Base-by-base conservation (phyloP, 2,888 invertebrate genomes). In the Drosophila neoperkinsi region DNA sequence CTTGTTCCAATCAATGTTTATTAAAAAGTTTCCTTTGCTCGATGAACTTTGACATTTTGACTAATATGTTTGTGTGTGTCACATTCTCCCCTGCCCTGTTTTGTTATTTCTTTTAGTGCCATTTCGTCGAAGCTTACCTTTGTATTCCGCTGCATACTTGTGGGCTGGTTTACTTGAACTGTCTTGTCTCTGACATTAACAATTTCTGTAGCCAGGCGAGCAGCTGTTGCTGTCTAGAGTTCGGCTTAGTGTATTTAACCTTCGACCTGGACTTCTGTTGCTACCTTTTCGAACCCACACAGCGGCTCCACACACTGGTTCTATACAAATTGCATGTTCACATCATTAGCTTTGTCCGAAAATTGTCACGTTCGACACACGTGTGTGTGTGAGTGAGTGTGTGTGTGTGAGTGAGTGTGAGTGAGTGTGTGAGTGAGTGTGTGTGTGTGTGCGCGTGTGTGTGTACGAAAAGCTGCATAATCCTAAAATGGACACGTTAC, bases 331-430 rank as follows among this genome's bases (percentile, higher is more conserved):
- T 83, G 83, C 81, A 66, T 74, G 84, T 74, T 80, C 83, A 77
- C 86, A 83, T 85, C 86, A 83, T 82, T 83, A 82, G 83, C 83
- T 83, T 85, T 85, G 83, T 82, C 86, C 82, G 86, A 84, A 86
- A 81, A 83, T 81, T 81, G 87, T 83, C 82, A 83, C 82, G 87
- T 83, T 83, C 81, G 69, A 61, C 64, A 78, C 84, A 59, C 59
- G 31, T 34, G 43, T 38, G 41, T 43, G 59, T 41, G 46, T 21
- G 25, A 21, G 21, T 21, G 21, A 21, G 31, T 34, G 43, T 38
- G 41, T 43, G 59, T 41, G 46, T 21, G 25, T 28, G n/a, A 13
- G 21, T 18, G 25, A 4, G 55, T 34, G 30, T 28, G 28, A 28
- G 31, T 34, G 43, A 28, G 41, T 43, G 59, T 50, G 46, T 21